A percentile compares a stretch with the other conserved stretches of the same genome.
Conservation (phyloP, 2,113 vertebrate genomes). For the Gnathonemus longibarbis region DNA sequence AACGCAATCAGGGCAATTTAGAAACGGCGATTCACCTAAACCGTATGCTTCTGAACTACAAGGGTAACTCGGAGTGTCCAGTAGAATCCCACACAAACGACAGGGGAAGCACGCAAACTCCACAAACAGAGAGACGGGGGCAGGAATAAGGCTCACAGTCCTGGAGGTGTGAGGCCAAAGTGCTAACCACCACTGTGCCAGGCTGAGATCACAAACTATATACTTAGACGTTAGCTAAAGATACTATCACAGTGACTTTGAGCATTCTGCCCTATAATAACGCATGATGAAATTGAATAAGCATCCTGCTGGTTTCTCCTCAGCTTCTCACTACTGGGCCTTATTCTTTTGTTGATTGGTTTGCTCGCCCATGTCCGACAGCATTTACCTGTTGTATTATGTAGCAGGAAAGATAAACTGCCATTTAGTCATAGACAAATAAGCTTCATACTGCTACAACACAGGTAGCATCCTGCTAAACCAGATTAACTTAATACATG, state of each 20-base stretch:
- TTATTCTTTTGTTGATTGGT: background rate
- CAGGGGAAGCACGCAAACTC: background rate
- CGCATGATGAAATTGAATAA: background rate
- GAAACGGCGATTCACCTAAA: background rate
- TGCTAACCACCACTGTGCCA: background rate
- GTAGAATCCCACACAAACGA: background rate
- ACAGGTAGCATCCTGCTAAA: background rate
- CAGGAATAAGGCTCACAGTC: background rate
- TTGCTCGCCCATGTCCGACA: background rate
- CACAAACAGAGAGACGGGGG: background rate
- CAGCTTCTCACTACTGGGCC: background rate
- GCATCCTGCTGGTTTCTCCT: background rate
- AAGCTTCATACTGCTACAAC: background rate
- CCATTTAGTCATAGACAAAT: background rate
- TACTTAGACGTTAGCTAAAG: background rate
- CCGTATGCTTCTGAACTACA: background rate
- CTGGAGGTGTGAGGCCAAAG: background rate
- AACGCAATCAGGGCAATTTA: background rate
- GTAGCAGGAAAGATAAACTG: background rate
- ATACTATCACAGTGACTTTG: background rate
- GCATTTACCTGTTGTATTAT: background rate
- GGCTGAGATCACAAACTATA: background rate
- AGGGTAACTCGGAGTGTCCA: background rate
- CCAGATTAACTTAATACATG: background rate
- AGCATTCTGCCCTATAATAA: background rate